A percentile compares a stretch with the other conserved stretches of the same genome.
Evolutionary conservation across 2,888 invertebrate species (phyloP).

Genomic region (Aradus depressus): DNA sequence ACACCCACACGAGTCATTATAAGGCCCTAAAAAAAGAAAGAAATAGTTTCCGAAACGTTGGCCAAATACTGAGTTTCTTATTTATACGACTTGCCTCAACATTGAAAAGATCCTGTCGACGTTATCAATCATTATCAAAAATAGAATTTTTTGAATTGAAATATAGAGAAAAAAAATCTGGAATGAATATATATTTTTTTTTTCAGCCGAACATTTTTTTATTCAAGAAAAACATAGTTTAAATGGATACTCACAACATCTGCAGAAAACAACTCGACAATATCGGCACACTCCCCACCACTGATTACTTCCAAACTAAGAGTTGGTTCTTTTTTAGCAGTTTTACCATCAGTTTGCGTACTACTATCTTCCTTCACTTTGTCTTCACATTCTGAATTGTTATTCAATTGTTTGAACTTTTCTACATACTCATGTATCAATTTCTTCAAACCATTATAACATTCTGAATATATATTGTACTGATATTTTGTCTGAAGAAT

Average conservation of each 20-base stretch:
- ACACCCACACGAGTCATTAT: too few relatives aligned
- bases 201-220: too few relatives aligned
- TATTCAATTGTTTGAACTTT: not conserved
- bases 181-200: too few relatives aligned
- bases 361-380: not conserved
- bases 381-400: not conserved
- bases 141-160: too few relatives aligned
- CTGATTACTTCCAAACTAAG: constrained; percentile 12
- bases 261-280: constrained; percentile 23
- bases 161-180: too few relatives aligned
- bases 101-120: too few relatives aligned
- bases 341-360: not conserved
- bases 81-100: too few relatives aligned
- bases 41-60: too few relatives aligned
- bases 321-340: constrained; percentile 1
- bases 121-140: too few relatives aligned
- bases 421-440: constrained; percentile 2
- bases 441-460: constrained; percentile 10
- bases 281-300: constrained; percentile 25
- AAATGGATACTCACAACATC: constrained; percentile 17
- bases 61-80: too few relatives aligned
- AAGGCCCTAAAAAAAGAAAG: too few relatives aligned
- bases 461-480: constrained; percentile 36
- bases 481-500: constrained; percentile 42
- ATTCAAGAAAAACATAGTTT: too few relatives aligned